phyloP scores from a whole-genome alignment of 1,140 invertebrate genomes.

The Leptinotarsa undecemlineata region DNA sequence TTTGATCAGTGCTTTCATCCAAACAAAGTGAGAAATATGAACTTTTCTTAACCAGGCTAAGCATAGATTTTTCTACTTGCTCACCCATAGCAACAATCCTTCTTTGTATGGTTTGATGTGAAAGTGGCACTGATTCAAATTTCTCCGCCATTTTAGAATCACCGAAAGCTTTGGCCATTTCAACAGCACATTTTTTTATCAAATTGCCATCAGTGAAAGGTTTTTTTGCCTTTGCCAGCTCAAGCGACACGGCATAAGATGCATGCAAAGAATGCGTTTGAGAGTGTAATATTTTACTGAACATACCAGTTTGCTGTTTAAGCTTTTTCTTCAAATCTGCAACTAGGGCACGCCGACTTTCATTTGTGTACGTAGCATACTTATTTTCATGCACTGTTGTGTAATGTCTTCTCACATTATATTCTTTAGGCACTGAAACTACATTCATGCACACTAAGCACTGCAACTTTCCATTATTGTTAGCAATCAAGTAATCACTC shows the following conservation, averaged over 20 bases:
- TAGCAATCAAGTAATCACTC: conserved; percentile 57
- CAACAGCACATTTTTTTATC: conserved; percentile 26
- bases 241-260: conserved; percentile 18
- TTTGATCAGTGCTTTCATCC: conserved; percentile 40
- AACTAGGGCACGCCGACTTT: conserved; percentile 20
- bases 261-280: conserved; percentile 15
- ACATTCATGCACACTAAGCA: conserved; percentile 19
- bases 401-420: conserved; percentile 25
- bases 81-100: conserved; percentile 31
- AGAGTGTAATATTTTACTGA: conserved; percentile 21
- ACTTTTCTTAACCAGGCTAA: conserved; percentile 36
- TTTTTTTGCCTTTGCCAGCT: conserved; percentile 16
- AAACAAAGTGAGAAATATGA: conserved; percentile 37
- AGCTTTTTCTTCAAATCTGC: conserved; percentile 25
- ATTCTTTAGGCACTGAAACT: conserved; percentile 32
- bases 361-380: conserved; percentile 22
- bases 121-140: conserved; percentile 29
- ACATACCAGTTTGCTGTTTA: conserved; percentile 22
- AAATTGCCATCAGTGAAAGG: conserved; percentile 22
- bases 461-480: conserved; percentile 31
- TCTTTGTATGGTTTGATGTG: conserved; percentile 26
- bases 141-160: conserved; percentile 26
- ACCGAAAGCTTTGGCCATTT: conserved; percentile 27
- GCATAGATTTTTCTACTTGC: conserved; percentile 34
- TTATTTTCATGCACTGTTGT: conserved; percentile 26